A percentile compares a stretch with the other conserved stretches of the same genome.
These are phyloP conservation scores for Hozukius guyotensis DNA, from an alignment of 2,797 vertebrate species.

Conservation along the genomic window DNA sequence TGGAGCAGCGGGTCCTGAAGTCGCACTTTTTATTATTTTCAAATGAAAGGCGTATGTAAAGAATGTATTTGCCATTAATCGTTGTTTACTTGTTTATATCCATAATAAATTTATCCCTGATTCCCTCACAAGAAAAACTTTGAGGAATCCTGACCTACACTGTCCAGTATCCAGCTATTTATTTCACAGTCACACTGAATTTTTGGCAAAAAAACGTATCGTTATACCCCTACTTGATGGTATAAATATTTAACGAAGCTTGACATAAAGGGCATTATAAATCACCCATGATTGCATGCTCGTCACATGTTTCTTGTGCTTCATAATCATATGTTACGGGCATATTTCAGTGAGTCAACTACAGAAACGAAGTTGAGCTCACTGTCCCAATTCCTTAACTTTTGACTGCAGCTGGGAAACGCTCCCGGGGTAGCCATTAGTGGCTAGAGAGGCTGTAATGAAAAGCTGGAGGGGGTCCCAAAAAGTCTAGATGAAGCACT, in stretches of 20 bases:
- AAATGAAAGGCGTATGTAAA: too few relatives aligned
- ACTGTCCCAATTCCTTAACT: conserved; percentile 54
- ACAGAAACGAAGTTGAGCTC: conserved; percentile 36
- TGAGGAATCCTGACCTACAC: too few relatives aligned
- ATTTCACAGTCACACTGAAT: too few relatives aligned
- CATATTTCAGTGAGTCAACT: conserved; percentile 13
- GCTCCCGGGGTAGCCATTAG: conserved; percentile 63
- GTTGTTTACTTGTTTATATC: too few relatives aligned
- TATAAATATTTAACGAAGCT: conserved; percentile 18
- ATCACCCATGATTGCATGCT: not conserved
- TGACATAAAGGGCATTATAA: not conserved
- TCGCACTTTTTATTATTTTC: too few relatives aligned
- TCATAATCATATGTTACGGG: conserved; percentile 9
- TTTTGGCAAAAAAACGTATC: too few relatives aligned
- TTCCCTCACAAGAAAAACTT: too few relatives aligned
- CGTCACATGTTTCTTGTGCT: not conserved
- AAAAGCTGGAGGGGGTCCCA: conserved; percentile 68
- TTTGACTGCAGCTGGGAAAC: conserved; percentile 59
- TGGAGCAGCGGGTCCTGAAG: too few relatives aligned
- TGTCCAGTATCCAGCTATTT: too few relatives aligned
- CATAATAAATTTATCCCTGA: too few relatives aligned
- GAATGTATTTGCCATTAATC: too few relatives aligned
- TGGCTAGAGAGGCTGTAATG: conserved; percentile 63
- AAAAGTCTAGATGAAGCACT: conserved; percentile 67
- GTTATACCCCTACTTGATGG: not conserved